Evolutionary conservation across 2,888 invertebrate species (phyloP).

Genomic region (Notocelia uddmanniana): DNA sequence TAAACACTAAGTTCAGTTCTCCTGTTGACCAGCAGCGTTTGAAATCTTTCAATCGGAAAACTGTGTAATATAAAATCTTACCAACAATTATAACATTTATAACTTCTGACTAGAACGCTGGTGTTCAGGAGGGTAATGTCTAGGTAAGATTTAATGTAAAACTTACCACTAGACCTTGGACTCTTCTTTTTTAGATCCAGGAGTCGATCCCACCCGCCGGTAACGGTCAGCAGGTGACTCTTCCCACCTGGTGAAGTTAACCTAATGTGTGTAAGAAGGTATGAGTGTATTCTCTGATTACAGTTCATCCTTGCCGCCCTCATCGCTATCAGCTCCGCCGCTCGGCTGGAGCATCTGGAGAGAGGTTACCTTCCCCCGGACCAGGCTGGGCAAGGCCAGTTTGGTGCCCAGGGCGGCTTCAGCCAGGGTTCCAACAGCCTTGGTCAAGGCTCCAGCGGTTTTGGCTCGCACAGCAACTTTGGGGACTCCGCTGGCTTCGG

Average conservation of each 20-base stretch:
- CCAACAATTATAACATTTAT: neutral
- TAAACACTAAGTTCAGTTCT: neutral
- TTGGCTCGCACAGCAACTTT: conserved; percentile 36
- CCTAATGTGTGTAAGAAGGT: conserved; percentile 16
- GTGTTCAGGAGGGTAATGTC: neutral
- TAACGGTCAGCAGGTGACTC: conserved; percentile 38
- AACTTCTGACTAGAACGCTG: neutral
- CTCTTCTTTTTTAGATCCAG: conserved; percentile 40
- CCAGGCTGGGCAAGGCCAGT: conserved; percentile 48
- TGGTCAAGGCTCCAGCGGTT: conserved; percentile 24
- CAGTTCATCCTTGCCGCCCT: conserved; percentile 74
- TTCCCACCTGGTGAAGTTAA: conserved; percentile 28
- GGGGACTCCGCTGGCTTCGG: conserved; percentile 51
- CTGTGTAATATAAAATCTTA: neutral
- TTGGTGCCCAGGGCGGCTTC: conserved; percentile 29
- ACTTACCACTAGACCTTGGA: conserved; percentile 29
- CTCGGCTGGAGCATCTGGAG: conserved; percentile 76
- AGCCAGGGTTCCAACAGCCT: conserved; percentile 46
- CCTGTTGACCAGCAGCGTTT: neutral
- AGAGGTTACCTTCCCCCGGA: conserved; percentile 76
- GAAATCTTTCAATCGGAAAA: neutral
- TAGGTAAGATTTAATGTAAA: conserved; percentile 4
- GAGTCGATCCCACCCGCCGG: conserved; percentile 27
- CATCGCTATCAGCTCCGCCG: conserved; percentile 70
- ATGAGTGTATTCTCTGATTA: conserved; percentile 40